phyloP scores from a whole-genome alignment of 2,113 vertebrate species.

The Tenrec ecaudatus region DNA sequence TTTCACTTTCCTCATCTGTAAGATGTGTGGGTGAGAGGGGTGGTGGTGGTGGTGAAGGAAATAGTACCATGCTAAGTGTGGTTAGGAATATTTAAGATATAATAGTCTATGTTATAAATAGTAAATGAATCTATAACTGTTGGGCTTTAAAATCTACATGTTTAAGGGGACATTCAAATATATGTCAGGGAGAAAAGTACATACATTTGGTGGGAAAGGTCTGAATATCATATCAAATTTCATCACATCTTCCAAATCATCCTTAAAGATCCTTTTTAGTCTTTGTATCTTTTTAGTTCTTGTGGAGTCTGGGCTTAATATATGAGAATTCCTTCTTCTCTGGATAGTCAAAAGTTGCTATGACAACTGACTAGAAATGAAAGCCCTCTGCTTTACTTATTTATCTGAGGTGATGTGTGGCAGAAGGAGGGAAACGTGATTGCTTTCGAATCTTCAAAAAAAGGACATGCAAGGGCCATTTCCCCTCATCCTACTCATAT shows the following conservation, averaged over 20 bases:
- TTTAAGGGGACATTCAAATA: conserved; percentile 16
- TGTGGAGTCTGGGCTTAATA: conserved; percentile 64
- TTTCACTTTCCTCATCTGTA: conserved; percentile 40
- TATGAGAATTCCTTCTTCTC: conserved; percentile 73
- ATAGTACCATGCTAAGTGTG: conserved; percentile 3
- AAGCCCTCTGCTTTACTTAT: conserved; percentile 77
- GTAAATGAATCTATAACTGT: conserved; percentile 48
- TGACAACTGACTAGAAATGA: conserved; percentile 80
- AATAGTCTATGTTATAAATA: conserved; percentile 49
- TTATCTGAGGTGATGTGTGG: conserved; percentile 69
- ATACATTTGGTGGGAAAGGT: conserved; percentile 43
- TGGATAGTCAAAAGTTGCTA: conserved; percentile 79
- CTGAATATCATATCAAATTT: conserved; percentile 49
- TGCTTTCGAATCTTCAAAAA: conserved; percentile 32
- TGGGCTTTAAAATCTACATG: not conserved
- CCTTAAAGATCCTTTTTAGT: conserved; percentile 68
- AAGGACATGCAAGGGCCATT: not conserved
- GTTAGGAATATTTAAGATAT: conserved; percentile 11
- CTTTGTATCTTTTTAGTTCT: conserved; percentile 70
- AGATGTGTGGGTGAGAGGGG: not conserved
- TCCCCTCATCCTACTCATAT: not conserved
- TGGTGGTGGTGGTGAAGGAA: not conserved
- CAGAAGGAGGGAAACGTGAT: conserved; percentile 19
- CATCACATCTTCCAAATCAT: conserved; percentile 68
- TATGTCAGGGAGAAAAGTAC: conserved; percentile 35